Base-by-base conservation (phyloP, 2,888 invertebrate genomes). In the Drosophila setosimentum region DNA sequence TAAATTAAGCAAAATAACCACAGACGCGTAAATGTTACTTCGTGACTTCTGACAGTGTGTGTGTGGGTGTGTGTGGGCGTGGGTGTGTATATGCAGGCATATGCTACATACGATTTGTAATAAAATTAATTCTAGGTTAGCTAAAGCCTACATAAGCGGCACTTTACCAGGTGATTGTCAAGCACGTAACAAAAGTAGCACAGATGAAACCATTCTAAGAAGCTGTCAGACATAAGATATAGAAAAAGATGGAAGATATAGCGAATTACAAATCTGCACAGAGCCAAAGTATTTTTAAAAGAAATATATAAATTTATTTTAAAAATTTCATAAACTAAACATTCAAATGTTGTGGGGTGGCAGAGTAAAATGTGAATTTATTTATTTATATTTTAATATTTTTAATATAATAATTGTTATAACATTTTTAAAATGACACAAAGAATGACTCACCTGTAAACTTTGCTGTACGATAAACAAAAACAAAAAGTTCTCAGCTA, bases 1-100 rank as follows among this genome's bases (percentile, higher is more conserved):
- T 83, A 84, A 83, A 83, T 83, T 82, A 82, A 76, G 80, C 74
- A 80, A 84, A 83, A 80, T 79, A 83, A 84, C 83, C 85, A 76
- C 85, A 82, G 68, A 76, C 66, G 69, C 78, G 76, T 68, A 81
- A 81, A 81, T 83, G 83, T 77, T 76, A 73, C 82, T 84, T 84
- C 67, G 55, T 80, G 84, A 84, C 85, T 83, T 82, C 51, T 67
- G 64, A 35, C 35, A 53, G 37, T 50, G 45, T 64, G n/a, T 51
- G 37, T 29, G 21, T 40, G 53, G 45, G 27, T n/a, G 45, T 42
- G 45, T 66, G 29, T 49, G 29, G 50, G 33, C 48, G 27, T 51
- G 35, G 37, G 33, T 55, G 21, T 48, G 30, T 29, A 27, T 29
- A 27, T 60, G 24, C 30, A 54, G 68, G 27, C 70, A 70, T 68